phyloP scores from a whole-genome alignment of 2,888 invertebrate genomes.

The Resseliella maxima region DNA sequence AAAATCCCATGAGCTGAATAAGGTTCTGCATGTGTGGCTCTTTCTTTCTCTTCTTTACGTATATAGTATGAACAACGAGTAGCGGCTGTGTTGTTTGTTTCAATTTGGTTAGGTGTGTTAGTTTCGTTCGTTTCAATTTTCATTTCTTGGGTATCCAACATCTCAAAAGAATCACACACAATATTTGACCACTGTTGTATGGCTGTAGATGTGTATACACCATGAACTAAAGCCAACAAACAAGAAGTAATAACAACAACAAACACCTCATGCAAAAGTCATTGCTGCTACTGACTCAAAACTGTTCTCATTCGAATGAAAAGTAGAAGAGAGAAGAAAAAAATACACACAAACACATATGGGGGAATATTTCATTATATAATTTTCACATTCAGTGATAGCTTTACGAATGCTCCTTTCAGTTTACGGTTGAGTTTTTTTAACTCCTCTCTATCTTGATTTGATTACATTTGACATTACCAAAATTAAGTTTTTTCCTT shows the following conservation, averaged over 20 bases:
- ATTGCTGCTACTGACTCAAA: background rate
- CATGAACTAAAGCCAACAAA: background rate
- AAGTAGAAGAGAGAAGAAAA: background rate
- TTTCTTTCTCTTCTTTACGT: no score
- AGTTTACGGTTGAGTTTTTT: background rate
- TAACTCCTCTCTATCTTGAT: background rate
- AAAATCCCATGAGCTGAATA: no score
- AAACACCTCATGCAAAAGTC: background rate
- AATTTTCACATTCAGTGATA: slow-evolving; percentile 22
- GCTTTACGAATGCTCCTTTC: background rate
- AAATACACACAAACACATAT: background rate
- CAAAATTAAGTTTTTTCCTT: background rate
- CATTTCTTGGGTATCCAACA: no score
- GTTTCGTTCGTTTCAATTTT: no score
- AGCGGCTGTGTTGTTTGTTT: no score
- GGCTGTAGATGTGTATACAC: background rate
- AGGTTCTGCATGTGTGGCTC: no score
- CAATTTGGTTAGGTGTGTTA: no score
- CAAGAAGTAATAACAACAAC: background rate
- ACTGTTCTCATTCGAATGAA: background rate
- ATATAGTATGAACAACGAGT: no score
- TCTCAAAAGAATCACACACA: no score
- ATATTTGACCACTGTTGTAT: no score
- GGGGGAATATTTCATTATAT: background rate
- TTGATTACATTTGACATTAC: slow-evolving; percentile 6